These are phyloP conservation scores for Adelges cooleyi DNA, from an alignment of 1,140 invertebrate species.

Conservation along the genomic window DNA sequence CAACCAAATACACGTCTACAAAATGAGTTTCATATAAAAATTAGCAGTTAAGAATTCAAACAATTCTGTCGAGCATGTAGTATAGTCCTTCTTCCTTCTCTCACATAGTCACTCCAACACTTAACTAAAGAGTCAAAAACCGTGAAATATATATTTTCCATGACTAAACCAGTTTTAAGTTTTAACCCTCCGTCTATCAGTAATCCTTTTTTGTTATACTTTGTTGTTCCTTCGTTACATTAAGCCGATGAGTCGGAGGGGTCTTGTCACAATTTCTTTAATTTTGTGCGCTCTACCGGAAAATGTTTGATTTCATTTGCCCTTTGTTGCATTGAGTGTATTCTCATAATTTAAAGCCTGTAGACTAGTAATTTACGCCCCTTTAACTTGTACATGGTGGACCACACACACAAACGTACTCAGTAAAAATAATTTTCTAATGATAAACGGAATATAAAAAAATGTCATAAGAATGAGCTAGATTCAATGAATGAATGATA, in stretches of 20 bases:
- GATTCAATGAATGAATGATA: too few relatives aligned
- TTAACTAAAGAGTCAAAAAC: neutral
- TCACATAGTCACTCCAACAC: too few relatives aligned
- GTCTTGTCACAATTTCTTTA: neutral
- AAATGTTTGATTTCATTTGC: neutral
- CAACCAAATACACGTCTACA: too few relatives aligned
- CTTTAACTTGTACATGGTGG: neutral
- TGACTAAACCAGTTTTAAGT: conserved; percentile 1
- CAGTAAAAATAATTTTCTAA: neutral
- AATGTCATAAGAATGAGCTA: too few relatives aligned
- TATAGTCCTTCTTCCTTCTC: too few relatives aligned
- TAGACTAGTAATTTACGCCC: neutral
- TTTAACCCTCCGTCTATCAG: neutral
- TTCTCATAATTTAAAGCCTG: neutral
- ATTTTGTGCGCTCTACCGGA: neutral
- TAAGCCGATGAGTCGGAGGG: neutral
- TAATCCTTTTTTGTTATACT: neutral
- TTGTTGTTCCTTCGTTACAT: neutral
- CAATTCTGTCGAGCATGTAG: too few relatives aligned
- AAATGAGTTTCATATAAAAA: too few relatives aligned
- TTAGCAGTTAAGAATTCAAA: too few relatives aligned
- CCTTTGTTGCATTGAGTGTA: neutral
- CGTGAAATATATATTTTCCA: neutral
- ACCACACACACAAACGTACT: neutral
- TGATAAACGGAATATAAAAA: too few relatives aligned